Evolutionary conservation across 2,888 invertebrate species (phyloP).

Genomic region (Gastracanthus pulcherrimus): DNA sequence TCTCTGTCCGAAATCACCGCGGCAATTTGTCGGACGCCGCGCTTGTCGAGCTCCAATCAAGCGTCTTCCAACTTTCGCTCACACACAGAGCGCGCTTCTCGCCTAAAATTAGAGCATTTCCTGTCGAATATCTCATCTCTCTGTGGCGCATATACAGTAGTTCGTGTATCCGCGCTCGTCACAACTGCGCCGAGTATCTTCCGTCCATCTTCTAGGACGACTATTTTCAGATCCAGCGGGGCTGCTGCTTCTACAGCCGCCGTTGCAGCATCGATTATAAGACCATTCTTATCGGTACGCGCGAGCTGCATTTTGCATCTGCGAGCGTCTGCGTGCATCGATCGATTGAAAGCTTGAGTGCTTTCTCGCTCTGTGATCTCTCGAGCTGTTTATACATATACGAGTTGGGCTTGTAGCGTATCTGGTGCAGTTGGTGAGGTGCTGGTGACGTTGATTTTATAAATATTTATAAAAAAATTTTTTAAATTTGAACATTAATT

Average conservation of each 20-base stretch:
- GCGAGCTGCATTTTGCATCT: conserved; percentile 4
- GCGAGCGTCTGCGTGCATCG: not conserved
- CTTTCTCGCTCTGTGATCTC: too few relatives aligned
- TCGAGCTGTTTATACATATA: too few relatives aligned
- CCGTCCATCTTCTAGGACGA: conserved; percentile 34
- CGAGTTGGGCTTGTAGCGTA: not conserved
- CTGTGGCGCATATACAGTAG: not conserved
- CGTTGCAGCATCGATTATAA: conserved; percentile 23
- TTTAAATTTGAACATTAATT: too few relatives aligned
- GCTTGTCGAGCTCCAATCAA: conserved; percentile 16
- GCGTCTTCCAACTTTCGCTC: not conserved
- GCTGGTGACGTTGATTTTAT: too few relatives aligned
- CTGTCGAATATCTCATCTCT: conserved; percentile 45
- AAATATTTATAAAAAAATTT: too few relatives aligned
- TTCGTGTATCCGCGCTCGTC: not conserved
- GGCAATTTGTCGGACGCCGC: not conserved
- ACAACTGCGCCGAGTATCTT: not conserved
- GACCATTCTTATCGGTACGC: conserved; percentile 21
- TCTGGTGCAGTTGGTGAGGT: not conserved
- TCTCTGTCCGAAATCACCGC: not conserved
- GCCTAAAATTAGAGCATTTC: conserved; percentile 49
- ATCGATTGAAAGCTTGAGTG: too few relatives aligned
- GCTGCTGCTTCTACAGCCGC: not conserved
- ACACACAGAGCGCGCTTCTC: too few relatives aligned
- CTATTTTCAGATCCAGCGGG: conserved; percentile 44